Evolutionary conservation across 2,888 invertebrate genomes (phyloP), one percentile per base, ranked within the genome.

Genomic region (Latheticus oryzae): DNA sequence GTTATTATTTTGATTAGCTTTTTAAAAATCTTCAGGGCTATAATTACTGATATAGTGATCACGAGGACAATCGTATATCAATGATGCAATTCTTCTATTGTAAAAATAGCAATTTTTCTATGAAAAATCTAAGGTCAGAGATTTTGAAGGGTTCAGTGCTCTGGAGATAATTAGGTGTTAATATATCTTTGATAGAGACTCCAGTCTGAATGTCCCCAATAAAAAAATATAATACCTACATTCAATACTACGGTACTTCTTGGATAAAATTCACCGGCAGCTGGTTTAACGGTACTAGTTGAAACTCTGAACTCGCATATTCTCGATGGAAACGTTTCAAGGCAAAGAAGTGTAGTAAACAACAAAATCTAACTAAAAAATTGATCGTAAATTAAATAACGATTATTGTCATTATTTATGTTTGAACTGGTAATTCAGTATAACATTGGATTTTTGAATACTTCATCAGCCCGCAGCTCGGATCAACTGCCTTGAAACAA

Each of bases 401-500:
- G n/a, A n/a, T n/a, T n/a, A n/a, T 42, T 40, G 16, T 42, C 26
- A 26, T 15, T 42, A 42, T 42, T 42, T 26, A 26, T 42, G 30
- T 30, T 7, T 30, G 38, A 26, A 47, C 13, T 32, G 16, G 9
- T 15, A 15, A 26, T 43, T 30, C 28, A 32, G 32, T 58, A n/a
- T n/a, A 58, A 42, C 58, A 58, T 61, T 57, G 59, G 33, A 56
- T 57, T 57, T 59, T 54, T 38, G 15, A 59, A 42, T 37, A 23
- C 32, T 35, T 35, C 7, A 30, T 23, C 43, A 43, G 16, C 26
- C 7, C 17, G 30, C n/a, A n/a, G n/a, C n/a, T n/a, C n/a, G n/a
- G n/a, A n/a, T n/a, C n/a, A 58, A 51, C 50, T 37, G 54, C 63
- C 61, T 63, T 63, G 61, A 51, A 59, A 48, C 40, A 32, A 37